phyloP scores from a whole-genome alignment of 2,888 invertebrate species.

The Rhingia campestris region DNA sequence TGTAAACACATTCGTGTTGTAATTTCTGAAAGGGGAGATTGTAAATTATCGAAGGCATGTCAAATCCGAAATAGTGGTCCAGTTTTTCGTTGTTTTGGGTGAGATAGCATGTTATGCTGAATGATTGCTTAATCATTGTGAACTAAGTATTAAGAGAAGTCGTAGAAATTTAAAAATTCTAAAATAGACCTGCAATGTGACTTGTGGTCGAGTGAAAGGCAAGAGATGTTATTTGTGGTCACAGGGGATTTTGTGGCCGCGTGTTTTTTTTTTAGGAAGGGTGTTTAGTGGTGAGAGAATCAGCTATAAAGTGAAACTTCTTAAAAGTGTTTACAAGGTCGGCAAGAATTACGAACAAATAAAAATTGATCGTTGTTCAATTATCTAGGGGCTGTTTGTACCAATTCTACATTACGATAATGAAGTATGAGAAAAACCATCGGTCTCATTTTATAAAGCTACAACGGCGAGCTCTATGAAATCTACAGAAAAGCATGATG shows the following conservation, averaged over 20 bases:
- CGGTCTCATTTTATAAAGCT: too few relatives aligned
- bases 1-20: constrained; percentile 18
- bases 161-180: not conserved
- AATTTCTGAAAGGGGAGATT: constrained; percentile 8
- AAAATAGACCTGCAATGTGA: constrained; percentile 7
- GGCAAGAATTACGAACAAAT: too few relatives aligned
- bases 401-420: too few relatives aligned
- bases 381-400: too few relatives aligned
- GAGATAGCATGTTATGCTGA: not conserved
- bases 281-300: too few relatives aligned
- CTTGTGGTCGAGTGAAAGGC: not conserved
- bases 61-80: constrained; percentile 32
- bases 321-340: not conserved
- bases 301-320: not conserved
- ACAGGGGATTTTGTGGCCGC: too few relatives aligned
- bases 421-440: too few relatives aligned
- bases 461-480: too few relatives aligned
- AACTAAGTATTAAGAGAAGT: not conserved
- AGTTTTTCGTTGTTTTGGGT: constrained; percentile 18
- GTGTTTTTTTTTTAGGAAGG: too few relatives aligned
- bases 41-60: constrained; percentile 11
- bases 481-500: too few relatives aligned
- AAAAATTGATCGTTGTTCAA: too few relatives aligned
- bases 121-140: constrained; percentile 20
- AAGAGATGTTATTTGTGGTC: not conserved